A percentile compares a stretch with the other conserved stretches of the same genome.
phyloP scores from a whole-genome alignment of 2,113 vertebrate species.

The Progne subis region DNA sequence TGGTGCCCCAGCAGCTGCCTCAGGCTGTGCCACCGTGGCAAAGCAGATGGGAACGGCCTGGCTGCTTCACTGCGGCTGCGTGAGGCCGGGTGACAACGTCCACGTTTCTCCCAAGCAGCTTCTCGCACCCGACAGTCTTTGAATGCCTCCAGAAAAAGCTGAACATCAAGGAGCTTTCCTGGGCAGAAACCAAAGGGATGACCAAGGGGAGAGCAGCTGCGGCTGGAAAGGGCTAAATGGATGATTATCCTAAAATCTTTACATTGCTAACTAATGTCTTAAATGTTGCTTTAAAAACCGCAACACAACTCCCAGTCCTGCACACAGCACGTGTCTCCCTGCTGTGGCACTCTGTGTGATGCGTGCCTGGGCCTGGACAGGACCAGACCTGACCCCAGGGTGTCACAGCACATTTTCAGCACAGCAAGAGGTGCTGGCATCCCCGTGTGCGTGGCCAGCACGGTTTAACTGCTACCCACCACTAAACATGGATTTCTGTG shows the following conservation, averaged over 20 bases:
- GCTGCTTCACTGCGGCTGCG: not conserved
- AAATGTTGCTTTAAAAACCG: not conserved
- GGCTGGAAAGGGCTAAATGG: not conserved
- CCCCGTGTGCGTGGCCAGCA: not conserved
- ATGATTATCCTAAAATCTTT: not conserved
- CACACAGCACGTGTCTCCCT: not conserved
- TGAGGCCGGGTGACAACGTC: not conserved
- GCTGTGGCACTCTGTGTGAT: not conserved
- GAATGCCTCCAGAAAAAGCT: not conserved
- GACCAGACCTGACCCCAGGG: not conserved
- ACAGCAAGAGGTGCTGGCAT: not conserved
- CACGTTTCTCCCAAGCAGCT: not conserved
- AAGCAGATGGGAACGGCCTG: not conserved
- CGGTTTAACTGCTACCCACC: not conserved
- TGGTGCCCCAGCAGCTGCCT: not conserved
- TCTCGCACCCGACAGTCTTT: not conserved
- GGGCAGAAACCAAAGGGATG: not conserved
- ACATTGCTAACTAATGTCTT: not conserved
- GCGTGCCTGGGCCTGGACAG: not conserved
- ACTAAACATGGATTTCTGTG: not conserved
- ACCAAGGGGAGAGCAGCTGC: not conserved
- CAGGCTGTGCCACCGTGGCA: not conserved
- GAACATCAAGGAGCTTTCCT: not conserved
- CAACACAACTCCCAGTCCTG: not conserved
- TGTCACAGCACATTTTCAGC: not conserved